A percentile compares a stretch with the other conserved stretches of the same genome.
These are phyloP conservation scores for Orcinus orca DNA, from an alignment of 2,113 vertebrate species.

Conservation along the genomic window DNA sequence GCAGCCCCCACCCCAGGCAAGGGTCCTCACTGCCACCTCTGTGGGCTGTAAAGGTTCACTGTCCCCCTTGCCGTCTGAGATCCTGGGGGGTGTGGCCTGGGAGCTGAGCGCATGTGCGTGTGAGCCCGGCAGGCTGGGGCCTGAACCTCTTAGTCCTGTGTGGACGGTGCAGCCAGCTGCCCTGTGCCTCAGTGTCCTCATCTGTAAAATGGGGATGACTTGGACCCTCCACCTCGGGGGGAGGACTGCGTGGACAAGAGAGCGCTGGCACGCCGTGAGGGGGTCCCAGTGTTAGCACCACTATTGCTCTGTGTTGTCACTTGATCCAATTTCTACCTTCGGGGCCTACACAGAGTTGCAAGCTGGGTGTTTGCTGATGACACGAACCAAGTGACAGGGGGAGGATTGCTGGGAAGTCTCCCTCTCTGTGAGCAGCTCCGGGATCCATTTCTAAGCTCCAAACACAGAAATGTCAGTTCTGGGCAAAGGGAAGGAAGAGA, in stretches of 20 bases:
- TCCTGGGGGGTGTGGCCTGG: neutral
- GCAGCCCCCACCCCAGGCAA: rapidly evolving
- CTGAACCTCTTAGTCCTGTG: no score
- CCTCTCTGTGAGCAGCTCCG: neutral
- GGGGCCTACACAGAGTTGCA: no score
- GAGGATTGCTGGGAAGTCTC: neutral
- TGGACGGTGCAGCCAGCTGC: rapidly evolving
- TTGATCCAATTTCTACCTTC: neutral
- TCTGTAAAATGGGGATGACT: neutral
- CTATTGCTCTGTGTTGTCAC: neutral
- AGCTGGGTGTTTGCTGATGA: neutral
- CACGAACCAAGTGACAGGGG: rapidly evolving
- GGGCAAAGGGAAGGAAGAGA: neutral
- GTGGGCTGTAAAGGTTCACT: no score
- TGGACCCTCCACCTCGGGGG: neutral
- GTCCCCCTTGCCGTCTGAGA: no score
- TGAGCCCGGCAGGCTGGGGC: neutral
- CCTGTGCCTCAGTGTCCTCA: neutral
- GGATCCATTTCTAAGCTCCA: neutral
- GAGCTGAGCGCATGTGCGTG: neutral
- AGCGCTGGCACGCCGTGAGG: no score
- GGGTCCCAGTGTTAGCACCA: rapidly evolving
- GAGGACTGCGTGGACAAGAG: neutral
- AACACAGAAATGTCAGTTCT: neutral
- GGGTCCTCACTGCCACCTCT: neutral